Evolutionary conservation across 2,888 invertebrate species (phyloP).

Genomic region (Drosophila percnosoma): DNA sequence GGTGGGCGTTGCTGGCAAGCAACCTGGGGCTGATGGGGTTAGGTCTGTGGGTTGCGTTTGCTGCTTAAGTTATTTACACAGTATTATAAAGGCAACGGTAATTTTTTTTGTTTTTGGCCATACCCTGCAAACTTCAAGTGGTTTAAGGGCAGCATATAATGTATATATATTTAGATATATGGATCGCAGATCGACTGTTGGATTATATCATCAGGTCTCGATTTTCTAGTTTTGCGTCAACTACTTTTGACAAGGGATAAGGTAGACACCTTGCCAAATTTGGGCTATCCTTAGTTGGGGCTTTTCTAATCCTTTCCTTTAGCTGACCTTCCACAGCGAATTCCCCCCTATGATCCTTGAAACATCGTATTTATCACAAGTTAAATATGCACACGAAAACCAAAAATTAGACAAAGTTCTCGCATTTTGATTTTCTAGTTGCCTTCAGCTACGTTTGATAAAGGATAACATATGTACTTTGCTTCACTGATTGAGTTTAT

Average conservation of each 20-base stretch:
- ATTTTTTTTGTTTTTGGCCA: background rate
- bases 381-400: background rate
- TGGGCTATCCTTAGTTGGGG: background rate
- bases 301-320: background rate
- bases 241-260: background rate
- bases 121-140: conserved; percentile 9
- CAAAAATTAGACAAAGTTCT: background rate
- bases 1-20: background rate
- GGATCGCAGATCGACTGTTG: background rate
- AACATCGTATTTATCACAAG: background rate
- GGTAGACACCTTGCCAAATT: background rate
- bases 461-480: background rate
- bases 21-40: background rate
- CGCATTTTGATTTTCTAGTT: background rate
- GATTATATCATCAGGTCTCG: too few relatives aligned
- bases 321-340: background rate
- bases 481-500: background rate
- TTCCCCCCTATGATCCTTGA: too few relatives aligned
- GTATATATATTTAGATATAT: background rate
- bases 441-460: background rate
- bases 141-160: background rate
- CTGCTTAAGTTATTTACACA: conserved; percentile 30
- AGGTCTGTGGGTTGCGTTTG: conserved; percentile 10
- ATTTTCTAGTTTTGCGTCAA: background rate
- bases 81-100: conserved; percentile 3